These are phyloP conservation scores for Plebejus argus DNA, from an alignment of 2,888 invertebrate species.

Conservation along the genomic window DNA sequence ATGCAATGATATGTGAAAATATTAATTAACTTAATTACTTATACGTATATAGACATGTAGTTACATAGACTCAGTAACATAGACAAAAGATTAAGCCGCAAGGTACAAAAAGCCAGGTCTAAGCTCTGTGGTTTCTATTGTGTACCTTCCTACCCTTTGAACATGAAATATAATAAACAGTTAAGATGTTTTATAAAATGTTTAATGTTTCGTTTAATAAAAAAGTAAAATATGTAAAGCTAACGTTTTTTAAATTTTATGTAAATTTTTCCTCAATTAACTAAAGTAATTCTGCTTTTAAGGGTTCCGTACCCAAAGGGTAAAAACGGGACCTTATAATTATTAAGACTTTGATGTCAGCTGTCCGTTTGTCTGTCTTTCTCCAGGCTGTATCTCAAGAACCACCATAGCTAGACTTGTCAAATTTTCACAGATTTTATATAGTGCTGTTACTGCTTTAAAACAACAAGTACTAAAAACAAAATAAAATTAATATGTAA, in stretches of 20 bases:
- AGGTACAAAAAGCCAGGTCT: neutral
- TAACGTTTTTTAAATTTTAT: neutral
- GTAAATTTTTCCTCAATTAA: conserved; percentile 6
- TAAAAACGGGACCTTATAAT: too few relatives aligned
- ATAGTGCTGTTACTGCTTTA: too few relatives aligned
- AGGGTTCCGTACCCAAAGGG: too few relatives aligned
- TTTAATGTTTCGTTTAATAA: neutral
- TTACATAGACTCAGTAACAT: neutral
- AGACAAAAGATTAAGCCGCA: neutral
- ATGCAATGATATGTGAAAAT: neutral
- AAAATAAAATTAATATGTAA: too few relatives aligned
- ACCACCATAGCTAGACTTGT: too few relatives aligned
- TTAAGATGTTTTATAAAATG: neutral
- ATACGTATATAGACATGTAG: neutral
- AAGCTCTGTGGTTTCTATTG: neutral
- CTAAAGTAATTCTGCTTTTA: neutral
- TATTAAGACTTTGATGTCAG: too few relatives aligned
- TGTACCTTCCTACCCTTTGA: neutral
- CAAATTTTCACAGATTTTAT: too few relatives aligned
- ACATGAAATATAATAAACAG: neutral
- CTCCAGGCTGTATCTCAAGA: too few relatives aligned
- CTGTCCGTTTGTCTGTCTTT: too few relatives aligned
- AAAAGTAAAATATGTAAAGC: neutral
- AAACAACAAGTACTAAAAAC: too few relatives aligned
- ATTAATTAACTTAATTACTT: neutral